Percentiles rank a stretch among this genome's conserved stretches.
phyloP scores from a whole-genome alignment of 2,888 invertebrate species.

The Eupithecia pulchellata region DNA sequence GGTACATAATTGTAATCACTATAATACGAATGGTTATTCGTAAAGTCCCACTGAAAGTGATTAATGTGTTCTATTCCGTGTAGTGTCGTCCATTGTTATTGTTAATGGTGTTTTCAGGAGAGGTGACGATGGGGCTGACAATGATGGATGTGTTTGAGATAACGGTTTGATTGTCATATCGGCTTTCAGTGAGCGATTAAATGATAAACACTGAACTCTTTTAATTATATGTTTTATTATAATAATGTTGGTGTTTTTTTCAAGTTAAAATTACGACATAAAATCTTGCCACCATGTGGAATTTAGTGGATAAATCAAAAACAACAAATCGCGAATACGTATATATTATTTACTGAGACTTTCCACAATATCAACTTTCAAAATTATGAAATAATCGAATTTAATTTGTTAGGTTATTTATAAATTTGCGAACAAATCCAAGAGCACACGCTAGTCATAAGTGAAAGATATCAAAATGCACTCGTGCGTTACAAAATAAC shows the following conservation, averaged over 20 bases:
- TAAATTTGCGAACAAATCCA: neutral
- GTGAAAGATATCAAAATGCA: constrained; percentile 21
- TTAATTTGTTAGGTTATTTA: neutral
- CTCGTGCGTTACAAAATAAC: constrained; percentile 31
- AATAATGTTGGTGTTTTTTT: neutral
- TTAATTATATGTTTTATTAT: neutral
- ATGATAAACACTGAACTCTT: neutral
- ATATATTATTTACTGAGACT: neutral
- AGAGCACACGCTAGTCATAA: neutral
- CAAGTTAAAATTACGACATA: neutral
- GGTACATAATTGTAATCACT: neutral
- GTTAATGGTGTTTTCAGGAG: constrained; percentile 19
- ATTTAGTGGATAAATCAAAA: neutral
- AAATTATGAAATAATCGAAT: neutral
- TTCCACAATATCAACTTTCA: neutral
- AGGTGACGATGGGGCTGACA: constrained; percentile 23
- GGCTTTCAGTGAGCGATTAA: neutral
- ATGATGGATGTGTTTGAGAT: constrained; percentile 29
- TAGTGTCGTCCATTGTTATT: constrained; percentile 4
- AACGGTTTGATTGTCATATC: neutral
- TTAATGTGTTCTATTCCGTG: constrained; percentile 1
- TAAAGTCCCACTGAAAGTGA: neutral
- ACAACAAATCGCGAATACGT: neutral
- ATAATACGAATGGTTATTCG: neutral
- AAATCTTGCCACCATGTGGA: neutral